phyloP scores from a whole-genome alignment of 1,140 invertebrate genomes.

The Zaprionus africanus region DNA sequence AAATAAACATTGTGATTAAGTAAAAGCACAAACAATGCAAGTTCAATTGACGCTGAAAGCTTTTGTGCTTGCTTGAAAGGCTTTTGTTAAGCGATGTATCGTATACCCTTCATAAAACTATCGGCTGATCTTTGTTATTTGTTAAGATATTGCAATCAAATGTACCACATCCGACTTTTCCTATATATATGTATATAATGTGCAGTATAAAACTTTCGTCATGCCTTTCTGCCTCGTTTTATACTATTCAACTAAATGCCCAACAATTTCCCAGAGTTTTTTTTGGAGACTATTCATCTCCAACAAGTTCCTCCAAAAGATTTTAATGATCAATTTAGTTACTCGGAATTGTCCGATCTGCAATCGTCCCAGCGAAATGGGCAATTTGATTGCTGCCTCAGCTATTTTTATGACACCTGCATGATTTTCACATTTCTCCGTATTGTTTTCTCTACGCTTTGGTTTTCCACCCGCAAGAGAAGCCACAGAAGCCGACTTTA shows the following conservation, averaged over 20 bases:
- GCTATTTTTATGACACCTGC: conserved; percentile 75
- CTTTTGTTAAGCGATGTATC: too few species aligned
- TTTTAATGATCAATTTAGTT: conserved; percentile 1
- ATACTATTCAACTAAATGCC: too few species aligned
- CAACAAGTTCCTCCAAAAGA: background rate
- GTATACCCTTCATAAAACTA: too few species aligned
- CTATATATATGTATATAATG: too few species aligned
- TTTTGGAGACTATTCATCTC: background rate
- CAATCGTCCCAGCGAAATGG: conserved; percentile 20
- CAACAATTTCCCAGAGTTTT: too few species aligned
- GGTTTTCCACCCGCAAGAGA: conserved; percentile 63
- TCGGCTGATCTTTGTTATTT: too few species aligned
- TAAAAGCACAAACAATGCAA: background rate
- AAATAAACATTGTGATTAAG: conserved; percentile 5
- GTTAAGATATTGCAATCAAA: too few species aligned
- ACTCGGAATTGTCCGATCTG: background rate
- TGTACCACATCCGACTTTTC: too few species aligned
- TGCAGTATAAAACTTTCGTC: too few species aligned
- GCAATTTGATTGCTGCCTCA: conserved; percentile 48
- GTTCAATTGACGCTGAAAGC: background rate
- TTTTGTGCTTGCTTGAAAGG: background rate
- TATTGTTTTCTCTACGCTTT: conserved; percentile 3
- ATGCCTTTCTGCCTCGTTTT: too few species aligned
- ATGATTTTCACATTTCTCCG: conserved; percentile 70
- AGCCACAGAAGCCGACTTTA: conserved; percentile 35